Evolutionary conservation across 1,140 invertebrate genomes (phyloP).

Genomic region (Diachasma alloeum): DNA sequence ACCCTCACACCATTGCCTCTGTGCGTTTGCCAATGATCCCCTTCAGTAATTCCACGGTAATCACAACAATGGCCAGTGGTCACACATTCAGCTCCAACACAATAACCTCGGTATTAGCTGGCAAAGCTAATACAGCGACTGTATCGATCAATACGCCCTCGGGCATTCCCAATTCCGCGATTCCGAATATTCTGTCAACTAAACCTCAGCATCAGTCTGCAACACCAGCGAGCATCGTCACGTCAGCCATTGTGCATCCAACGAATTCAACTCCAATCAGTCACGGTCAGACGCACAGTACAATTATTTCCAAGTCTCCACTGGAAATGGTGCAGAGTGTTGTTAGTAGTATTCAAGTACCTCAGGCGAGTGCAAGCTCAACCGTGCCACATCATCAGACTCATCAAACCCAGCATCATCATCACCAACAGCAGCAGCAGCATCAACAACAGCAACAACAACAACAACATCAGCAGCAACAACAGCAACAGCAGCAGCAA

Average conservation of each 20-base stretch:
- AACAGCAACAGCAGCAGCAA: conserved; percentile 39
- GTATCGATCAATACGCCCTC: conserved; percentile 75
- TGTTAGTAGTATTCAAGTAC: conserved; percentile 78
- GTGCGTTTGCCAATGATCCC: conserved; percentile 49
- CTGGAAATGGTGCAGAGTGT: conserved; percentile 84
- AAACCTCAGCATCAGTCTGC: conserved; percentile 40
- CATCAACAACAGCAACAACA: conserved; percentile 42
- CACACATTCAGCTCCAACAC: conserved; percentile 78
- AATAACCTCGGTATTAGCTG: conserved; percentile 79
- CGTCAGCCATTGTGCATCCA: conserved; percentile 35
- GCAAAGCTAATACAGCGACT: conserved; percentile 76
- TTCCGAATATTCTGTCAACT: conserved; percentile 51
- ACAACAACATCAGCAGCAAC: conserved; percentile 42
- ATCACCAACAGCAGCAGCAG: conserved; percentile 36
- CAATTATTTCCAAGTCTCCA: conserved; percentile 73
- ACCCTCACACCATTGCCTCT: conserved; percentile 55
- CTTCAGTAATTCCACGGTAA: conserved; percentile 57
- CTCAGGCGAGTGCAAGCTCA: conserved; percentile 58
- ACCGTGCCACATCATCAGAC: conserved; percentile 42
- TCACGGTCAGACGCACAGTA: conserved; percentile 39
- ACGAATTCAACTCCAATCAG: conserved; percentile 33
- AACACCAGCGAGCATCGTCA: conserved; percentile 23
- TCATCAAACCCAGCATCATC: conserved; percentile 41
- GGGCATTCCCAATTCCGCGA: conserved; percentile 53
- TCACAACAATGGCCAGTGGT: conserved; percentile 79